These are phyloP conservation scores for Ceryle rudis DNA, from an alignment of 2,797 vertebrate genomes.

Conservation along the genomic window DNA sequence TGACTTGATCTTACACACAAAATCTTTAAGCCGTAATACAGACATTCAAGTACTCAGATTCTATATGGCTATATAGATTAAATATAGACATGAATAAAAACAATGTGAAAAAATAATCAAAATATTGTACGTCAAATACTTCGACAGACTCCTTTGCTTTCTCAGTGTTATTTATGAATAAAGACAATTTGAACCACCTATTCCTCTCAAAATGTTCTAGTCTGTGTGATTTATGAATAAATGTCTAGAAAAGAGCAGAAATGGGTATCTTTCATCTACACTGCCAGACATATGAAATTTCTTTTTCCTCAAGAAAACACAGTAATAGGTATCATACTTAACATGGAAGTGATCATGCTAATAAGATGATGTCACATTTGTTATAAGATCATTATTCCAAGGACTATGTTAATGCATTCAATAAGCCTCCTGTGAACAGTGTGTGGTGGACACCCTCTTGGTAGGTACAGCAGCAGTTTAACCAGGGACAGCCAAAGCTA, in stretches of 20 bases:
- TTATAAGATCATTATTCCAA: slow-evolving; percentile 39
- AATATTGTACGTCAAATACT: neutral
- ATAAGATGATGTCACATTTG: slow-evolving; percentile 15
- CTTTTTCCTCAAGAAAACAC: neutral
- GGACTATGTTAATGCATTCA: slow-evolving; percentile 52
- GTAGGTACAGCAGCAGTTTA: neutral
- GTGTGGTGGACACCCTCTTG: slow-evolving; percentile 19
- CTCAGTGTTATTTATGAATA: neutral
- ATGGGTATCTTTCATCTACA: neutral
- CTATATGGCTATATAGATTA: neutral
- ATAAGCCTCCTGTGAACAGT: slow-evolving; percentile 19
- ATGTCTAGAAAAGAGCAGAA: neutral
- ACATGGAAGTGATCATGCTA: neutral
- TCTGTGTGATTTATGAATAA: fast-evolving
- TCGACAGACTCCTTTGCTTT: neutral
- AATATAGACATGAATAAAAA: neutral
- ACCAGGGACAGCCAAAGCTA: neutral
- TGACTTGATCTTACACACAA: neutral
- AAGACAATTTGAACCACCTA: neutral
- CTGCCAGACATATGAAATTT: fast-evolving
- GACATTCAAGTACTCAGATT: neutral
- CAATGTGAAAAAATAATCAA: neutral
- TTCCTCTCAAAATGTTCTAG: neutral
- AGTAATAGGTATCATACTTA: neutral
- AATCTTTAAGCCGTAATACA: slow-evolving; percentile 1